phyloP scores from a whole-genome alignment of 2,888 invertebrate species.

The Laspeyria flexula region DNA sequence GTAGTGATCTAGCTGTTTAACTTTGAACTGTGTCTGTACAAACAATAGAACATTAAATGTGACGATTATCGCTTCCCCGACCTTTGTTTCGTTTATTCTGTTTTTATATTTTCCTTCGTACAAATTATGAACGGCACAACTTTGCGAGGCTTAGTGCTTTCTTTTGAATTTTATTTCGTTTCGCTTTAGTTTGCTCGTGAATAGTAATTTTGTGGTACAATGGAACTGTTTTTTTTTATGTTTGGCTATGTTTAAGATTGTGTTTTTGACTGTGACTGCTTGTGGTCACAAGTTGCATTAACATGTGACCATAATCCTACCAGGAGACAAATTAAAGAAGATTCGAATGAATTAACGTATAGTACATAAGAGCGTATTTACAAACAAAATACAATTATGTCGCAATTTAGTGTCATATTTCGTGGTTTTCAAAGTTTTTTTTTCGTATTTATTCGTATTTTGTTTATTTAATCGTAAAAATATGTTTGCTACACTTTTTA shows the following conservation, averaged over 20 bases:
- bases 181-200: background rate
- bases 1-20: background rate
- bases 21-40: background rate
- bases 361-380: no score
- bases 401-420: no score
- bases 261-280: no score
- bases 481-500: no score
- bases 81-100: slow-evolving; percentile 19
- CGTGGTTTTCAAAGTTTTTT: no score
- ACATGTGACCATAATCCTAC: no score
- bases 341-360: no score
- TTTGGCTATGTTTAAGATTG: background rate
- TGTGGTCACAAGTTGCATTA: no score
- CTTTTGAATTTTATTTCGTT: slow-evolving; percentile 2
- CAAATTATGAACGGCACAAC: slow-evolving; percentile 11
- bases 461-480: no score
- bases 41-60: slow-evolving; percentile 27
- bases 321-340: no score
- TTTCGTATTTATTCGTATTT: no score
- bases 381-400: no score
- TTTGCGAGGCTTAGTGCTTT: slow-evolving; percentile 1
- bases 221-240: background rate
- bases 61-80: slow-evolving; percentile 13
- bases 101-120: slow-evolving; percentile 12
- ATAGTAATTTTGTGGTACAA: slow-evolving; percentile 5